A percentile compares a stretch with the other conserved stretches of the same genome.
Evolutionary conservation across 2,797 vertebrate species (phyloP).

Genomic region (Sciaenops ocellatus): DNA sequence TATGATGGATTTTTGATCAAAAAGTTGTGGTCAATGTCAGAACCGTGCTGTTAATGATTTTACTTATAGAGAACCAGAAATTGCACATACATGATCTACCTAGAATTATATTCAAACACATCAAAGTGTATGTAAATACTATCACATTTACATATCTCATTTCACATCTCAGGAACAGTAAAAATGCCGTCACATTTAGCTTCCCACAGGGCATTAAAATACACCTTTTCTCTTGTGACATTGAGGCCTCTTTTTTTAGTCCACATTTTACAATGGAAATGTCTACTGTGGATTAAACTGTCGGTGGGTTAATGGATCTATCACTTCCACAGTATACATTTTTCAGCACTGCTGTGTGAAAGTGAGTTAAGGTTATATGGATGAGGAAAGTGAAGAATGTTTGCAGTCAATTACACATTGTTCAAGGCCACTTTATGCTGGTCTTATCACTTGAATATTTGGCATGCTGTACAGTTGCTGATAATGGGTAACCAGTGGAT

Average conservation of each 20-base stretch:
- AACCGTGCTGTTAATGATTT: neutral
- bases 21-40: neutral
- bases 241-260: neutral
- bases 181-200: neutral
- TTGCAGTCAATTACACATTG: neutral
- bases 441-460: neutral
- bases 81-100: neutral
- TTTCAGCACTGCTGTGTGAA: neutral
- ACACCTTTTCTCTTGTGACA: neutral
- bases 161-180: neutral
- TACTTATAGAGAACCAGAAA: neutral
- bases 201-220: neutral
- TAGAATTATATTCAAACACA: too few species aligned
- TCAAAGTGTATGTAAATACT: neutral
- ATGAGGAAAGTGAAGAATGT: neutral
- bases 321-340: neutral
- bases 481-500: neutral
- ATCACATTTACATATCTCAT: neutral
- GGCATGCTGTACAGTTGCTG: conserved; percentile 1
- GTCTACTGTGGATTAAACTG: neutral
- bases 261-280: neutral
- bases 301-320: neutral
- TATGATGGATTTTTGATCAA: neutral
- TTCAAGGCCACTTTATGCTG: neutral
- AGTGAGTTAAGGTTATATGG: neutral